Conservation (phyloP, 2,888 invertebrate species). For the Zaprionus lineosus region DNA sequence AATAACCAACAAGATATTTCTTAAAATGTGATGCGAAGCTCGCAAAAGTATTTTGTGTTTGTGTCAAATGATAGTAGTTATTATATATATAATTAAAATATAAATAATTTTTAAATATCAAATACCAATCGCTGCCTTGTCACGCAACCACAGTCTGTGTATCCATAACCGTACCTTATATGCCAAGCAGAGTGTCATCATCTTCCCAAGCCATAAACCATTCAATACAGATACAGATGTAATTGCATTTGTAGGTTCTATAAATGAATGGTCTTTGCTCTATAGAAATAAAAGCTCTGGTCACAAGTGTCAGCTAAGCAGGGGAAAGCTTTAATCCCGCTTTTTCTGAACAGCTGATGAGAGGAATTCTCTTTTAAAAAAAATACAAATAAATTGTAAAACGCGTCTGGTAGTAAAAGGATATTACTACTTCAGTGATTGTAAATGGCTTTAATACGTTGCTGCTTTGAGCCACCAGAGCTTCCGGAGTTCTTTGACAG, state of each 20-base stretch:
- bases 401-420: too few species aligned
- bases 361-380: too few species aligned
- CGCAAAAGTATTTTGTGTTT: not conserved
- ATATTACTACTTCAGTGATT: not conserved
- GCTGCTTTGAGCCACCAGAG: conserved; percentile 91
- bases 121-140: conserved; percentile 13
- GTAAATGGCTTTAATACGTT: conserved; percentile 84
- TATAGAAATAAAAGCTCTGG: conserved; percentile 48
- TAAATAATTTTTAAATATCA: conserved; percentile 1
- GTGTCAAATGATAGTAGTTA: not conserved
- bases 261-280: conserved; percentile 14
- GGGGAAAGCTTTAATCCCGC: conserved; percentile 53
- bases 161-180: conserved; percentile 19
- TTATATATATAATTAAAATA: too few species aligned
- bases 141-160: conserved; percentile 20
- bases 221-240: conserved; percentile 12
- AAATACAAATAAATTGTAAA: too few species aligned
- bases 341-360: conserved; percentile 57
- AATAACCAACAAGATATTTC: conserved; percentile 1
- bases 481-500: conserved; percentile 89
- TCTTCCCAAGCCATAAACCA: conserved; percentile 21
- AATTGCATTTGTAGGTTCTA: too few species aligned
- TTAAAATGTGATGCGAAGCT: conserved; percentile 9
- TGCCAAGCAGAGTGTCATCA: conserved; percentile 35
- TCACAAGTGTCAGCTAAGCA: conserved; percentile 13